Base-by-base conservation (phyloP, 1,140 invertebrate species). In the Drosophila burlai region DNA sequence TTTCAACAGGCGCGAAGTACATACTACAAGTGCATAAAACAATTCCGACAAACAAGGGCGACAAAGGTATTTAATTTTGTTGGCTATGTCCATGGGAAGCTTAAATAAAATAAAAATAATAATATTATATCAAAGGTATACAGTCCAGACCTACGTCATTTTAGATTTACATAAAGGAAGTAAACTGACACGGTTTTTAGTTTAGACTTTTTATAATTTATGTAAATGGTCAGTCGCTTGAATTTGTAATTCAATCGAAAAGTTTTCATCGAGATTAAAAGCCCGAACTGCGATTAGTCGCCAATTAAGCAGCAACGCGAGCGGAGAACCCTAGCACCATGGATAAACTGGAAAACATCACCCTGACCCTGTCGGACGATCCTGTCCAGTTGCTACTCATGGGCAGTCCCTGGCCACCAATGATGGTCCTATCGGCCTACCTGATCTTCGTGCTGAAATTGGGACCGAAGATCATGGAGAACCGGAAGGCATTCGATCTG, bases 401-500 rank as follows among this genome's bases (percentile, higher is more conserved):
- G 92, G 94, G 95, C 4, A 95, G 95, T 13, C 97, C 96, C 13
- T 95, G 95, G 15, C 96, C 97, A 0, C 93, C 97, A 0, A 49
- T 97, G 0, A 94, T 95, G 0, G 94, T 97, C 24, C 81, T 97
- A 8, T 94, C 95, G 0, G 93, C 94, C 0, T 97, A 97, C 81
- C 79, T 97, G 18, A 96, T 96, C 91, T 96, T 97, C 85, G 60
- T 89, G 7, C 61, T 90, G 0, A 83, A 83, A 52, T 85, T 94
- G 24, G 97, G 97, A 2, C 97, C 96, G 6, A 94, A 92, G 50
- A 95, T 96, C 62, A 98, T 98, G 98, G 94, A 95, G 75, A 95
- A 97, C 73, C 94, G 96, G 60, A 96, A 97, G 87, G 96, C 97
- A 0, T 97, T 96, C 76, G 94, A 96, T 26, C 93, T 98, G 11